Conservation (phyloP, 2,113 vertebrate genomes). For the Cryptotis parvus region DNA sequence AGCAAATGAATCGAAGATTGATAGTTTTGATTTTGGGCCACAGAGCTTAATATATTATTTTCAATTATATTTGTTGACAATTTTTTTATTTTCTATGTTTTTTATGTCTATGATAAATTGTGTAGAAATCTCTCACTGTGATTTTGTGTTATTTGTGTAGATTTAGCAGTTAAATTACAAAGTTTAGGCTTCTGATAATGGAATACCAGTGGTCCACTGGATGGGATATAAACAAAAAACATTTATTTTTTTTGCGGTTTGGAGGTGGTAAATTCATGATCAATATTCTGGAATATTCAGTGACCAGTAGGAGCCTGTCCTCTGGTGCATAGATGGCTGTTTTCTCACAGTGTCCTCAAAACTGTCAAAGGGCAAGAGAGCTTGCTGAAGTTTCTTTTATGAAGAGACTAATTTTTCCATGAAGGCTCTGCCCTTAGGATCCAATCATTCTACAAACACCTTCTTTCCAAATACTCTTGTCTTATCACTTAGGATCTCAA, state of each 20-base stretch:
- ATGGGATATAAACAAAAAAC: not conserved
- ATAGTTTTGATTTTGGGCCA: constrained; percentile 3
- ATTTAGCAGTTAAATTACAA: not conserved
- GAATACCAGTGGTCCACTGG: no score
- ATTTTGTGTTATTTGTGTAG: not conserved
- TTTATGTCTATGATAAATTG: constrained; percentile 1
- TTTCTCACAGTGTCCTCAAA: not conserved
- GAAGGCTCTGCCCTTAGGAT: not conserved
- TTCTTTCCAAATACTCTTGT: not conserved
- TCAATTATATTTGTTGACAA: not conserved
- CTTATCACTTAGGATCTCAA: not conserved
- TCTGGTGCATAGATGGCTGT: not conserved
- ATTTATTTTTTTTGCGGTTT: not conserved
- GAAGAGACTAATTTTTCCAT: not conserved
- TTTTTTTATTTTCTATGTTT: not conserved
- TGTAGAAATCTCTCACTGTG: not conserved
- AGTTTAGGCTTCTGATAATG: not conserved
- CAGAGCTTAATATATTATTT: constrained; percentile 1
- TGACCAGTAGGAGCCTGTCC: not conserved
- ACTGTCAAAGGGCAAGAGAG: not conserved
- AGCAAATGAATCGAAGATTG: no score
- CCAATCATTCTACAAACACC: not conserved
- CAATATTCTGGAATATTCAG: not conserved
- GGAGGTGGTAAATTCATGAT: not conserved
- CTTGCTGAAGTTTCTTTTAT: not conserved